A percentile compares a stretch with the other conserved stretches of the same genome.
Conservation (phyloP, 2,888 invertebrate species). For the Drosophila mettleri region DNA sequence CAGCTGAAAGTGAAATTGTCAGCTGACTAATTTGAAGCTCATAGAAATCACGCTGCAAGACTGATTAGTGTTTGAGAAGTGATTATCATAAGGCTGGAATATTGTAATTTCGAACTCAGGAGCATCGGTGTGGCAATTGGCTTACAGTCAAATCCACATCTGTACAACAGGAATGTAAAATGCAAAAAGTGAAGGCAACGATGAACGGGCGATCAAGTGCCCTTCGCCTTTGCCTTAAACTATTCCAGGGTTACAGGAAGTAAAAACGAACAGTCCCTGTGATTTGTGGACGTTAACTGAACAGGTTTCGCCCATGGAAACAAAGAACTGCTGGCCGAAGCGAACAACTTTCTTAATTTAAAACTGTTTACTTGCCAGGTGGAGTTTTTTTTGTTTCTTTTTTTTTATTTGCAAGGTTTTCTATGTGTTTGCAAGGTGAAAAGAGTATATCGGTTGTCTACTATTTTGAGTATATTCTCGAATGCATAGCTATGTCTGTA, state of each 20-base stretch:
- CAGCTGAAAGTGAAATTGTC: conserved; percentile 63
- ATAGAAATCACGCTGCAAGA: conserved; percentile 29
- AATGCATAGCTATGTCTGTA: too few species aligned
- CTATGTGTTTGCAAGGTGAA: neutral
- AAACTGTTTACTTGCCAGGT: conserved; percentile 27
- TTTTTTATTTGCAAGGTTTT: neutral
- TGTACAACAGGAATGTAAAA: conserved; percentile 9
- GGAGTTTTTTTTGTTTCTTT: neutral
- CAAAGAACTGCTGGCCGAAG: conserved; percentile 22
- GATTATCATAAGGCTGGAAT: conserved; percentile 13
- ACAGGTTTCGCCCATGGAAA: conserved; percentile 56
- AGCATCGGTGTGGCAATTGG: neutral
- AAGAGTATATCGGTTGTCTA: neutral
- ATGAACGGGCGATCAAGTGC: conserved; percentile 34
- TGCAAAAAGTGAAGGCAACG: conserved; percentile 48
- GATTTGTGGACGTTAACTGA: conserved; percentile 41
- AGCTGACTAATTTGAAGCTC: conserved; percentile 59
- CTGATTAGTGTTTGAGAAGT: neutral
- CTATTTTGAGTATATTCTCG: neutral
- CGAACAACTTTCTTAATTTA: conserved; percentile 58
- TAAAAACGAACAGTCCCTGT: conserved; percentile 20
- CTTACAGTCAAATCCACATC: conserved; percentile 10
- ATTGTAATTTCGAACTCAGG: conserved; percentile 1
- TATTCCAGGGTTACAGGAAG: conserved; percentile 68
- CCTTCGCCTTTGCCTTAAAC: conserved; percentile 68